Evolutionary conservation across 2,113 vertebrate genomes (phyloP).

Genomic region (Verasper variegatus): DNA sequence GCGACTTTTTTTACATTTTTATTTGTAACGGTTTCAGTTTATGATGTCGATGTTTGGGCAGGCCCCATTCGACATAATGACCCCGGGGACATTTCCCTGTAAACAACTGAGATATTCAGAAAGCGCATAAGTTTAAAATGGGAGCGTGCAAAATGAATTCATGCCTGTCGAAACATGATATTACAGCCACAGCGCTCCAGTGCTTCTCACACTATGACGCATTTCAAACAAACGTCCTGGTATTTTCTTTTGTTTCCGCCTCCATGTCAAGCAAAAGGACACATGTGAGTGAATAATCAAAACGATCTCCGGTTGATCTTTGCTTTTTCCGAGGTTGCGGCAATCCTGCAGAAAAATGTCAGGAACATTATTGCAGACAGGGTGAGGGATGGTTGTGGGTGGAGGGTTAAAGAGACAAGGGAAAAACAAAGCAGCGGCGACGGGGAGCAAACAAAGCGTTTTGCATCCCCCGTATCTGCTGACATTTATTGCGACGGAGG

Average conservation of each 20-base stretch:
- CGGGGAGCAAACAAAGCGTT: slow-evolving; percentile 27
- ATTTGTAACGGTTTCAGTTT: slow-evolving; percentile 28
- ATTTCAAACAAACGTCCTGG: background rate
- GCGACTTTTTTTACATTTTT: background rate
- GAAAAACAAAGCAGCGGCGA: slow-evolving; percentile 35
- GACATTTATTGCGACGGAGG: slow-evolving; percentile 55
- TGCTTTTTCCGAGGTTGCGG: slow-evolving; percentile 23
- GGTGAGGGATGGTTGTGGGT: slow-evolving; percentile 33
- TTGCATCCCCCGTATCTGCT: slow-evolving; percentile 35
- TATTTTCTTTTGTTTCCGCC: background rate
- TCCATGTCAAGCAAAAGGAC: slow-evolving; percentile 22
- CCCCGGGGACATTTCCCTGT: slow-evolving; percentile 22
- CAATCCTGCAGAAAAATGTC: slow-evolving; percentile 60
- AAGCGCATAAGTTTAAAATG: slow-evolving; percentile 32
- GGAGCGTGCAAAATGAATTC: slow-evolving; percentile 54
- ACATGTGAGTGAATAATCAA: slow-evolving; percentile 30
- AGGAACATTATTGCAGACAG: slow-evolving; percentile 37
- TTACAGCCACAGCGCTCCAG: background rate
- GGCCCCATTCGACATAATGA: slow-evolving; percentile 17
- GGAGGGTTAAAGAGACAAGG: slow-evolving; percentile 44
- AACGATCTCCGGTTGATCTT: slow-evolving; percentile 42
- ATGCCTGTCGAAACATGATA: slow-evolving; percentile 43
- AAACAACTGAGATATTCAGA: slow-evolving; percentile 36
- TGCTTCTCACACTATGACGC: background rate
- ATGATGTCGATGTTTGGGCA: slow-evolving; percentile 25